Percentiles rank a stretch among this genome's conserved stretches.
Conservation (phyloP, 2,797 vertebrate genomes). For the Pseudochromis fuscus region DNA sequence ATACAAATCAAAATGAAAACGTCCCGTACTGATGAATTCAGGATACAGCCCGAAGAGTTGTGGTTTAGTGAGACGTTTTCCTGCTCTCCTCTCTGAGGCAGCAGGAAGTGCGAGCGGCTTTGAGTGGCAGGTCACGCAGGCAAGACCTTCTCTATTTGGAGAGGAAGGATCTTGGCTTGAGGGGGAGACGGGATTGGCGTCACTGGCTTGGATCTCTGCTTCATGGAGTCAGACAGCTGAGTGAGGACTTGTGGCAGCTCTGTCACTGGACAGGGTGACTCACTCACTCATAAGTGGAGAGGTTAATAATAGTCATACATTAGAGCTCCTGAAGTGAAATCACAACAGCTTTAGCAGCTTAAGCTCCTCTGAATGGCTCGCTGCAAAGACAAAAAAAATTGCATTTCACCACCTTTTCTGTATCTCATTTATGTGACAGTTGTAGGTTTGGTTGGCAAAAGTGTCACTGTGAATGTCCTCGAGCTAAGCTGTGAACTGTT, state of each 20-base stretch:
- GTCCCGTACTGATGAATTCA: conserved; percentile 34
- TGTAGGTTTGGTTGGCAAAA: conserved; percentile 17
- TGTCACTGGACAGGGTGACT: conserved; percentile 78
- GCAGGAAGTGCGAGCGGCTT: conserved; percentile 61
- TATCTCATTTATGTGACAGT: conserved; percentile 28
- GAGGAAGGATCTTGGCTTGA: conserved; percentile 68
- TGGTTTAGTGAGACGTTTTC: conserved; percentile 21
- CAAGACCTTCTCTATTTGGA: conserved; percentile 52
- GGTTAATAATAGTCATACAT: conserved; percentile 80
- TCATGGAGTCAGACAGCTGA: conserved; percentile 76
- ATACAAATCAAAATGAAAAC: conserved; percentile 54
- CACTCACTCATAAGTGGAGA: conserved; percentile 76
- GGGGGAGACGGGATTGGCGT: conserved; percentile 73
- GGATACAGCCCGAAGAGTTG: conserved; percentile 14
- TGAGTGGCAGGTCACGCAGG: conserved; percentile 69
- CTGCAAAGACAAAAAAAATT: conserved; percentile 18
- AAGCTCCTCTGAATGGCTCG: conserved; percentile 33
- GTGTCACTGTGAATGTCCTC: conserved; percentile 13
- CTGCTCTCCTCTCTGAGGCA: conserved; percentile 25
- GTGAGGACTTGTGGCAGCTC: conserved; percentile 76
- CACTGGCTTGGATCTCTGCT: conserved; percentile 73
- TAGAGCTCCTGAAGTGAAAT: conserved; percentile 70
- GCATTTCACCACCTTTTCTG: neutral
- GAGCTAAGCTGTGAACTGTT: conserved; percentile 8
- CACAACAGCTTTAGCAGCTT: conserved; percentile 52